These are phyloP conservation scores for Sebastes diploproa DNA, from an alignment of 2,797 vertebrate species.

Conservation along the genomic window DNA sequence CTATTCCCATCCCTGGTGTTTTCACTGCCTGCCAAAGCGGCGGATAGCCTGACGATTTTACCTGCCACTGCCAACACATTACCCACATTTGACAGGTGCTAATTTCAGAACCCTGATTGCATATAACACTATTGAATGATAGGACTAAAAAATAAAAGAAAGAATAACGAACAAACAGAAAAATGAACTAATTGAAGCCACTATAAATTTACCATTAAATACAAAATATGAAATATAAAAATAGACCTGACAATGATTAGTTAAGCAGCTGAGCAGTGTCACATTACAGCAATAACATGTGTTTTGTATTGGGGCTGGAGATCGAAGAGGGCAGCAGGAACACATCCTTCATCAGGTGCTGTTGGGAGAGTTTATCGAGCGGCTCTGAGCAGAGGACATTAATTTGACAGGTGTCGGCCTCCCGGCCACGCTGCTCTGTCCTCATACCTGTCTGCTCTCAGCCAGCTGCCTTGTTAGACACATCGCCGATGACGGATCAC, in stretches of 20 bases:
- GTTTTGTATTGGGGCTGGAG: constrained; percentile 5
- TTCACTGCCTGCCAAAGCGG: too few species aligned
- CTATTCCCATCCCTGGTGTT: too few species aligned
- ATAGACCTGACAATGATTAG: background rate
- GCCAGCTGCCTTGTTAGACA: constrained; percentile 46
- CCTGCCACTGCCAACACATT: too few species aligned
- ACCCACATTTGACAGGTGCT: too few species aligned
- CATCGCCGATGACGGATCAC: constrained; percentile 31
- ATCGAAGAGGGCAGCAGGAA: constrained; percentile 38
- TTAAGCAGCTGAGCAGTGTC: background rate
- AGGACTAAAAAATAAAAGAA: background rate
- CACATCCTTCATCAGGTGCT: constrained; percentile 42
- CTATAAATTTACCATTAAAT: background rate
- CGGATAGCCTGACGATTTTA: too few species aligned
- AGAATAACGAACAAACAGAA: background rate
- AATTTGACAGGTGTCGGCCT: constrained; percentile 49
- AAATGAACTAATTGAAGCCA: background rate
- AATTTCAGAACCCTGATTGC: too few species aligned
- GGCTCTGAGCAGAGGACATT: constrained; percentile 27
- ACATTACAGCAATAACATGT: constrained; percentile 15
- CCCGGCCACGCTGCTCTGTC: constrained; percentile 23
- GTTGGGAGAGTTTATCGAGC: constrained; percentile 51
- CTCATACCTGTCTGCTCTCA: constrained; percentile 22
- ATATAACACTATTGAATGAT: background rate
- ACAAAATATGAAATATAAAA: background rate